Evolutionary conservation across 53 echinoderm and acorn worm genomes (phyloP).

Genomic region (Paracentrotus lividus): DNA sequence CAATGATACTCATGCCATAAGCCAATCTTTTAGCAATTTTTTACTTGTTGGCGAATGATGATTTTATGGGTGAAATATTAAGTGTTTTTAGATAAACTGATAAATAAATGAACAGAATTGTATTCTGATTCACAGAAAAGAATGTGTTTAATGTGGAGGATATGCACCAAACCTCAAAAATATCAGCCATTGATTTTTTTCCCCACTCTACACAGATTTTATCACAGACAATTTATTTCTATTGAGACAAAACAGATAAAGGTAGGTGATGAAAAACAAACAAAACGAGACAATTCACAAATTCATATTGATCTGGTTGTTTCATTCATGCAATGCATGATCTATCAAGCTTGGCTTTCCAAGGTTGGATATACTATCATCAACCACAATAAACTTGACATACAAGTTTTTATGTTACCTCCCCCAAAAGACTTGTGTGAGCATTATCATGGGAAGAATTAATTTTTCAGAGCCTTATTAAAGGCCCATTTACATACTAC

Average conservation of each 20-base stretch:
- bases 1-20: neutral
- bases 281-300: constrained; percentile 3
- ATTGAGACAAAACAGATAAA: neutral
- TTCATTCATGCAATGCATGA: neutral
- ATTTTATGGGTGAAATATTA: too few species aligned
- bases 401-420: neutral
- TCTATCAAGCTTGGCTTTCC: neutral
- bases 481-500: neutral
- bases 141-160: constrained; percentile 17
- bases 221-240: neutral
- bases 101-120: neutral
- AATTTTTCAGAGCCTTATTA: neutral
- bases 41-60: too few species aligned
- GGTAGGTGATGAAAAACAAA: constrained; percentile 15
- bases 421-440: neutral
- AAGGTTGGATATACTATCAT: neutral
- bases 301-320: neutral
- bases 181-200: neutral
- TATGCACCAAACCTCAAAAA: neutral
- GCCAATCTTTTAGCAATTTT: too few species aligned
- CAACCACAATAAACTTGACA: neutral
- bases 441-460: neutral
- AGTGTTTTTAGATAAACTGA: neutral
- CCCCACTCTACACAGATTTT: neutral
- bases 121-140: neutral